Conservation (phyloP, 2,888 invertebrate genomes). For the Nezara viridula region DNA sequence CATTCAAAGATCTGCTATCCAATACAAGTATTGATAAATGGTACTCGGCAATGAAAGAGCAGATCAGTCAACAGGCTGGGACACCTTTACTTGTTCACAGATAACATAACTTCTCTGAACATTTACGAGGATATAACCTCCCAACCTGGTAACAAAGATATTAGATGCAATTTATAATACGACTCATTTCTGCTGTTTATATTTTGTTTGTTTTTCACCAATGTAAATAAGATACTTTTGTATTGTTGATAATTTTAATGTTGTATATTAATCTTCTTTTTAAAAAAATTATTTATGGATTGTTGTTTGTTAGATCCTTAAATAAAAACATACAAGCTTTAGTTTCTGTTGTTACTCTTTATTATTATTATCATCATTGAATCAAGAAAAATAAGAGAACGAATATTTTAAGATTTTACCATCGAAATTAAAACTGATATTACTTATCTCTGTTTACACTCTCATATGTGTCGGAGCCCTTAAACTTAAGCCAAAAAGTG, state of each 20-base stretch:
- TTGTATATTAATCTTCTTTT: background rate
- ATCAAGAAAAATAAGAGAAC: too few species aligned
- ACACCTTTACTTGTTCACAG: constrained; percentile 49
- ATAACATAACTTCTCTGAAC: background rate
- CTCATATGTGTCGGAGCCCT: too few species aligned
- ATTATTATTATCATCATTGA: background rate
- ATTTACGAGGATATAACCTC: background rate
- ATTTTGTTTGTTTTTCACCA: background rate
- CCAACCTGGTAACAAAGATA: background rate
- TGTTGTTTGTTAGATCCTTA: constrained; percentile 12
- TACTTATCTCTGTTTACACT: too few species aligned
- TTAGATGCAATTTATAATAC: background rate
- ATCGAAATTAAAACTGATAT: too few species aligned
- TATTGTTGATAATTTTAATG: background rate
- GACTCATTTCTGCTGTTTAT: background rate
- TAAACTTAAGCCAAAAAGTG: too few species aligned
- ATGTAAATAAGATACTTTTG: constrained; percentile 10
- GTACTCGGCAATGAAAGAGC: constrained; percentile 79
- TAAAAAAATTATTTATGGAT: constrained; percentile 16
- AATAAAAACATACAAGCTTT: background rate
- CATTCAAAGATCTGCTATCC: constrained; percentile 84
- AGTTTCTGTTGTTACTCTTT: background rate
- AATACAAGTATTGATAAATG: constrained; percentile 83
- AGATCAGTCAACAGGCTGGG: constrained; percentile 58
- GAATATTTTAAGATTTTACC: too few species aligned